Evolutionary conservation across 1,140 invertebrate genomes (phyloP).

Genomic region (Brachionus calyciflorus): DNA sequence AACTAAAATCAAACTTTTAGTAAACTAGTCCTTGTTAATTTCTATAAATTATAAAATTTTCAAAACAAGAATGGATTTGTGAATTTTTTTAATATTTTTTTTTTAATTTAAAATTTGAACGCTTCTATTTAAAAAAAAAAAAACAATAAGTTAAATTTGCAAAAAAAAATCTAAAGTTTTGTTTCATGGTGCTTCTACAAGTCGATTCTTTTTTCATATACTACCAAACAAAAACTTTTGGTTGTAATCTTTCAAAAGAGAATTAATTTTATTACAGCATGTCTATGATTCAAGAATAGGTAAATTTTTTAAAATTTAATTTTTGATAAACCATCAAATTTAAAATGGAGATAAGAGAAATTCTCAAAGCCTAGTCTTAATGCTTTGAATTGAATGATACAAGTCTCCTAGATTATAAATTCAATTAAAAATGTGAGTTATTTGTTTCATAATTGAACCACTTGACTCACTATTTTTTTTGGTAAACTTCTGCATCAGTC

Average conservation of each 20-base stretch:
- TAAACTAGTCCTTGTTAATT: no score
- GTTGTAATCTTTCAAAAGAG: no score
- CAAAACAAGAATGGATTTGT: neutral
- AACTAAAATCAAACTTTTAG: neutral
- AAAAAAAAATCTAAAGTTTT: no score
- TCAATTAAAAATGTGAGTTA: neutral
- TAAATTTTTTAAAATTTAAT: neutral
- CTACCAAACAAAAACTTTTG: no score
- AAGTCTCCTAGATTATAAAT: constrained; percentile 41
- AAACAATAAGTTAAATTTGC: neutral
- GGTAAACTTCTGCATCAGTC: constrained; percentile 44
- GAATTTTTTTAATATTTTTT: no score
- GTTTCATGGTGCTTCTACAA: no score
- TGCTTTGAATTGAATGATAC: constrained; percentile 46
- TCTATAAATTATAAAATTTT: neutral
- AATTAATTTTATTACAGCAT: no score
- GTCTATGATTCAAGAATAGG: neutral
- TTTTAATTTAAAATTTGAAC: no score
- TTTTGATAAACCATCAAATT: constrained; percentile 27
- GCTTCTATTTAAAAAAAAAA: no score
- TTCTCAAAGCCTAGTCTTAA: constrained; percentile 44
- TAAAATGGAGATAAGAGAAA: constrained; percentile 42
- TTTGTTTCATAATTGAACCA: no score
- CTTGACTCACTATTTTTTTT: no score
- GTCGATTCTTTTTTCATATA: no score